Evolutionary conservation across 2,797 vertebrate genomes (phyloP).

Genomic region (Eutrigla gurnardus): DNA sequence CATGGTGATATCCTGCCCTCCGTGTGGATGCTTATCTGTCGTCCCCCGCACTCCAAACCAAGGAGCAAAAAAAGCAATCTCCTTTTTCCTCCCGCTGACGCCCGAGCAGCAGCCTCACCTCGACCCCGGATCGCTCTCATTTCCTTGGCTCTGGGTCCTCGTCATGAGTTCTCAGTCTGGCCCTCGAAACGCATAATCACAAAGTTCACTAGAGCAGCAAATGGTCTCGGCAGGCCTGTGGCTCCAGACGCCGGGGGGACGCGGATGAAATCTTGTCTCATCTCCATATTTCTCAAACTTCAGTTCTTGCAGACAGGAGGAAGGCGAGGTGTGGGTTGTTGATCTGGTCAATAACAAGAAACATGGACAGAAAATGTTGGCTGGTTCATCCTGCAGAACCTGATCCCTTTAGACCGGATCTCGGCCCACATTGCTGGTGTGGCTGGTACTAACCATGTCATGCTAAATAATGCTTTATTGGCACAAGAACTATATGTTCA

Average conservation of each 20-base stretch:
- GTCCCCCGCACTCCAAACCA: slow-evolving; percentile 39
- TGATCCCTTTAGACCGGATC: background rate
- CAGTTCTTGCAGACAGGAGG: background rate
- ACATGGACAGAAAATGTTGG: background rate
- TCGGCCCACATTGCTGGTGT: too few species aligned
- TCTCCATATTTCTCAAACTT: slow-evolving; percentile 11
- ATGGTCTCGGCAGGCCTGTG: slow-evolving; percentile 41
- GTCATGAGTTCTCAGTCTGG: slow-evolving; percentile 48
- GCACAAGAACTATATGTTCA: too few species aligned
- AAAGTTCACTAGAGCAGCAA: slow-evolving; percentile 63
- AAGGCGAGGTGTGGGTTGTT: background rate
- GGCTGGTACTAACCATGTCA: too few species aligned
- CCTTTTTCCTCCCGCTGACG: slow-evolving; percentile 30
- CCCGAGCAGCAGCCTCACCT: slow-evolving; percentile 59
- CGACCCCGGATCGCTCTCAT: slow-evolving; percentile 56
- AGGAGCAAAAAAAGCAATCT: slow-evolving; percentile 58
- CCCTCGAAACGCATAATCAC: slow-evolving; percentile 62
- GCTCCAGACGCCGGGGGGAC: background rate
- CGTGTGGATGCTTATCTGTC: slow-evolving; percentile 67
- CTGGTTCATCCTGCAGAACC: background rate
- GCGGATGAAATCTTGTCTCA: slow-evolving; percentile 9
- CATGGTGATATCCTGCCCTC: slow-evolving; percentile 76
- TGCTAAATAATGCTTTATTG: background rate
- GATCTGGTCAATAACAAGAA: background rate
- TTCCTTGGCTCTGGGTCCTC: slow-evolving; percentile 53